phyloP scores from a whole-genome alignment of 2,888 invertebrate genomes.

The Pedicia rivosa region DNA sequence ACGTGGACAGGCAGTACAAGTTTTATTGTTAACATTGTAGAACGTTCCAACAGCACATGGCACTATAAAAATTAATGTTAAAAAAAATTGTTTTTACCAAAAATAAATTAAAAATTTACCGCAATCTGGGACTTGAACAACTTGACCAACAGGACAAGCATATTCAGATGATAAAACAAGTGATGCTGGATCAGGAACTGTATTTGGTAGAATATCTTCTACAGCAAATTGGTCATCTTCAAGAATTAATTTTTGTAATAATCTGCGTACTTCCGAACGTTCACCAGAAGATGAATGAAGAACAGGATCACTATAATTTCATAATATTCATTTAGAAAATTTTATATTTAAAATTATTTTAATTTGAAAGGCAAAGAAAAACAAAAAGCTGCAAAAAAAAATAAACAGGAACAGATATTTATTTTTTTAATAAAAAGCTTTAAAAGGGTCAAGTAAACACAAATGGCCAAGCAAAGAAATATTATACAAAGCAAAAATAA shows the following conservation, averaged over 20 bases:
- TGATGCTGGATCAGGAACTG: slow-evolving; percentile 84
- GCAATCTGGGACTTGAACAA: slow-evolving; percentile 85
- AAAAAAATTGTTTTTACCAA: slow-evolving; percentile 21
- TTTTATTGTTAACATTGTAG: slow-evolving; percentile 57
- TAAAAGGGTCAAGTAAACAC: too few relatives aligned
- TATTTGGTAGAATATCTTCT: slow-evolving; percentile 82
- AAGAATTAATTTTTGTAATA: slow-evolving; percentile 78
- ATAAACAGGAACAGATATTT: too few relatives aligned
- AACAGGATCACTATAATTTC: slow-evolving; percentile 62
- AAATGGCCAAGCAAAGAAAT: too few relatives aligned
- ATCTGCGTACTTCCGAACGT: slow-evolving; percentile 62
- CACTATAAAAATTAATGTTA: too few relatives aligned
- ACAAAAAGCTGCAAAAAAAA: too few relatives aligned
- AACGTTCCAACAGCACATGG: slow-evolving; percentile 85
- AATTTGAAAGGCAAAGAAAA: neutral
- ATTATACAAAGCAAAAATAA: too few relatives aligned
- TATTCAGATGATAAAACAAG: slow-evolving; percentile 77
- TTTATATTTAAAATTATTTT: slow-evolving; percentile 1
- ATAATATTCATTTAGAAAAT: neutral
- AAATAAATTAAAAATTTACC: too few relatives aligned
- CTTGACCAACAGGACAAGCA: slow-evolving; percentile 84
- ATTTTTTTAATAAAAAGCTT: too few relatives aligned
- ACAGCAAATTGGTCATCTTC: slow-evolving; percentile 92
- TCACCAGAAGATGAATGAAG: slow-evolving; percentile 75
- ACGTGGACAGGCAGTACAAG: slow-evolving; percentile 68